These are phyloP conservation scores for Orientallactaga bullata DNA, from an alignment of 2,113 vertebrate species.

Conservation along the genomic window DNA sequence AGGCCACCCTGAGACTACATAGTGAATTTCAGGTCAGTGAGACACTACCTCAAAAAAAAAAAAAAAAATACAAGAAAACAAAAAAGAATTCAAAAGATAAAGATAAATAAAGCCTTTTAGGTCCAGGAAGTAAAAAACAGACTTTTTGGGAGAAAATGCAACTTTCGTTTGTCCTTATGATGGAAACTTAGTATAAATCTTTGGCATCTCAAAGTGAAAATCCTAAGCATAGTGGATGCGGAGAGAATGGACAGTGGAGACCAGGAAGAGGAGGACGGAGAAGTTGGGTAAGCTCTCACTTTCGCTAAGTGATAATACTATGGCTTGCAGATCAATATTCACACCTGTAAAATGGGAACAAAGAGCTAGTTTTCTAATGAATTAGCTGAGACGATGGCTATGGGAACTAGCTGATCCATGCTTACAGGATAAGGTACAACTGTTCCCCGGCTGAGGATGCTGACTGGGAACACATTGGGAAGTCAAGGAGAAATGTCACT, in stretches of 20 bases:
- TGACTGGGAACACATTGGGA: background rate
- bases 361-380: background rate
- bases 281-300: background rate
- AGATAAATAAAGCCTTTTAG: background rate
- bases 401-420: background rate
- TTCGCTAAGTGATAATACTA: background rate
- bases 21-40: too few relatives aligned
- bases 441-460: background rate
- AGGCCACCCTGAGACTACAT: too few relatives aligned
- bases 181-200: background rate
- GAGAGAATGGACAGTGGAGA: background rate
- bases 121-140: background rate
- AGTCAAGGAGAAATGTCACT: background rate
- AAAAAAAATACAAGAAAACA: too few relatives aligned
- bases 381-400: background rate
- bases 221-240: background rate
- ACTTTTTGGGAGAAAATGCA: background rate
- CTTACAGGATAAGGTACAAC: background rate
- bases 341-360: background rate
- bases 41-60: too few relatives aligned
- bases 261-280: background rate
- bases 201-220: background rate
- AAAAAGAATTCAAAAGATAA: background rate
- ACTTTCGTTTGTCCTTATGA: background rate
- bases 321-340: background rate